phyloP scores from a whole-genome alignment of 2,888 invertebrate species.

The Agonopterix arenella region DNA sequence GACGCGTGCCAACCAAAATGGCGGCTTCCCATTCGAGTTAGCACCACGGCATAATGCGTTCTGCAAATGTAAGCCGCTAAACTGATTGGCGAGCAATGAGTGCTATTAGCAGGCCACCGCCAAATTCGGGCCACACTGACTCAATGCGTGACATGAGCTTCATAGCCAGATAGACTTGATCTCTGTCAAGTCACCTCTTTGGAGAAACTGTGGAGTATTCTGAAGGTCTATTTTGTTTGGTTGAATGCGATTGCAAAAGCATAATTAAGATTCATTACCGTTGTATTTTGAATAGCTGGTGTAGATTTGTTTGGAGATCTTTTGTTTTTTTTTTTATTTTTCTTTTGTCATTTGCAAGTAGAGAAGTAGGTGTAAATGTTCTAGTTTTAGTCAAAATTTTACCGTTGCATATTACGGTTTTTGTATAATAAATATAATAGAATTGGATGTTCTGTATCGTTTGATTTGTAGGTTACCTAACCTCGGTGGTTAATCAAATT shows the following conservation, averaged over 20 bases:
- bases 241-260: constrained; percentile 21
- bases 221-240: constrained; percentile 21
- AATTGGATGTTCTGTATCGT: no score
- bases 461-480: no score
- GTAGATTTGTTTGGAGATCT: constrained; percentile 9
- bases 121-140: constrained; percentile 43
- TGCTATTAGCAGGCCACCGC: constrained; percentile 55
- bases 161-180: constrained; percentile 21
- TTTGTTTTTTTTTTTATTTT: constrained; percentile 9
- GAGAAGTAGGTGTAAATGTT: constrained; percentile 4
- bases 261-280: constrained; percentile 51
- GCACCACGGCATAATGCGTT: constrained; percentile 37
- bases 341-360: constrained; percentile 6
- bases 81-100: constrained; percentile 63
- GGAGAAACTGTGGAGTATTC: constrained; percentile 4
- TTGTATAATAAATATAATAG: no score
- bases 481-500: no score
- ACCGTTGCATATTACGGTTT: neutral
- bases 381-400: neutral
- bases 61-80: constrained; percentile 52
- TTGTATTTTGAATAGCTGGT: constrained; percentile 21
- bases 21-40: constrained; percentile 25
- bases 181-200: constrained; percentile 10
- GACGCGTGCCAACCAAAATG: constrained; percentile 45
- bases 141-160: constrained; percentile 38